A percentile compares a stretch with the other conserved stretches of the same genome.
Evolutionary conservation across 1,140 invertebrate species (phyloP).

Genomic region (Bradysia coprophila): DNA sequence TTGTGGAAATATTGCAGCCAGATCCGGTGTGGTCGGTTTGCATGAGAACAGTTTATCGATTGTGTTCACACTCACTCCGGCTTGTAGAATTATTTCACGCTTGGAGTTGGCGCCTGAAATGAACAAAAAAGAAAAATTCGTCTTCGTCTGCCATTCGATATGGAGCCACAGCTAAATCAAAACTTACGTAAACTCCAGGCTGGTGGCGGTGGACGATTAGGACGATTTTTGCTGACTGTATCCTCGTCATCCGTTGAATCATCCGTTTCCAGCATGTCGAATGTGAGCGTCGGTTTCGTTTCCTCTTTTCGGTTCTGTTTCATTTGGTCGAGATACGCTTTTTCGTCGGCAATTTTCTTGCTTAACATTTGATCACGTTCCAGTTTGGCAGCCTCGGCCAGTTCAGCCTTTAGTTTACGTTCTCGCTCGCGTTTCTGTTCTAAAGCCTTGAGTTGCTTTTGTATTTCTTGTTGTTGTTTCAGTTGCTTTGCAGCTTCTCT

Average conservation of each 20-base stretch:
- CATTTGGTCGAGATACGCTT: conserved; percentile 5
- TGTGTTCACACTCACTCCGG: conserved; percentile 16
- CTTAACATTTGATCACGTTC: conserved; percentile 15
- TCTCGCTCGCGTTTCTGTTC: conserved; percentile 20
- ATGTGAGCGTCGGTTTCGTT: conserved; percentile 14
- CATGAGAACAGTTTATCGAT: conserved; percentile 39
- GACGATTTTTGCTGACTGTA: conserved; percentile 24
- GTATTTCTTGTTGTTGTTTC: too few species aligned
- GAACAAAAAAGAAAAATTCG: not conserved
- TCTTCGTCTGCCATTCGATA: not conserved
- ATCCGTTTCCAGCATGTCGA: conserved; percentile 28
- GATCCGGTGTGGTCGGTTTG: conserved; percentile 39
- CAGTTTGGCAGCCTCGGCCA: conserved; percentile 19
- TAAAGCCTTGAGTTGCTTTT: conserved; percentile 25
- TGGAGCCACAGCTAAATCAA: not conserved
- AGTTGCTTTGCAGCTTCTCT: too few species aligned
- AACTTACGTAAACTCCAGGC: conserved; percentile 29
- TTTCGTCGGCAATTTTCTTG: conserved; percentile 13
- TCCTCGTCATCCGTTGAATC: conserved; percentile 35
- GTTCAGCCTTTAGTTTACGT: conserved; percentile 17
- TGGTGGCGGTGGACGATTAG: conserved; percentile 27
- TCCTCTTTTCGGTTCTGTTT: conserved; percentile 10
- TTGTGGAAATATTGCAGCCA: conserved; percentile 40
- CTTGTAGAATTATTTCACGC: conserved; percentile 17
- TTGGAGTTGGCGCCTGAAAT: conserved; percentile 17